Percentiles rank a stretch among this genome's conserved stretches.
phyloP scores from a whole-genome alignment of 2,888 invertebrate species.

The Margaritifera margaritifera region DNA sequence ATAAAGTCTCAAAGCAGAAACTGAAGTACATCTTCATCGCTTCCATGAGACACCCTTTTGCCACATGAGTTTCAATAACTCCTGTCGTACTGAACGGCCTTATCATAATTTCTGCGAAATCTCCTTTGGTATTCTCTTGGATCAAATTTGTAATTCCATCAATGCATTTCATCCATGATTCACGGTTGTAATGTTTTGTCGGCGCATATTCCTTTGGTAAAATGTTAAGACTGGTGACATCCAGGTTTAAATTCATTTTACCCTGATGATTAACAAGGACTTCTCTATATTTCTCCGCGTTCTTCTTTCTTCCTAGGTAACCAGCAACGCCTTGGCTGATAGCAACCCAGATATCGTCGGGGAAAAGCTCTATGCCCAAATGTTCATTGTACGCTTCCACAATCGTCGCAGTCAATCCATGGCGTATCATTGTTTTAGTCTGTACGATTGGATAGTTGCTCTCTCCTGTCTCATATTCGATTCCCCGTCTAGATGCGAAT shows the following conservation, averaged over 20 bases:
- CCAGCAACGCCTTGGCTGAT: background rate
- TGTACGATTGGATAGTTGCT: too few relatives aligned
- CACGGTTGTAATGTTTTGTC: too few relatives aligned
- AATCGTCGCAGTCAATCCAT: background rate
- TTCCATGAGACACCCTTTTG: background rate
- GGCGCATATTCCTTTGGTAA: too few relatives aligned
- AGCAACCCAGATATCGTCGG: conserved; percentile 1
- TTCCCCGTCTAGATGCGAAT: too few relatives aligned
- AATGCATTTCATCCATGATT: background rate
- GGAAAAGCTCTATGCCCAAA: background rate
- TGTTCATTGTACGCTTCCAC: conserved; percentile 1
- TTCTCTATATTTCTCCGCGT: background rate
- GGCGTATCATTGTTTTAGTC: too few relatives aligned
- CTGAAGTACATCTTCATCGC: background rate
- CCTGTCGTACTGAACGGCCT: background rate
- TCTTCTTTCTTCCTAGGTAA: background rate
- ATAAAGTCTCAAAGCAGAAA: background rate
- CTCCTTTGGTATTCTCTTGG: background rate
- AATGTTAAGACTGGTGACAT: too few relatives aligned
- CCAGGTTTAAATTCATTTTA: background rate
- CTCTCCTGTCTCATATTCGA: too few relatives aligned
- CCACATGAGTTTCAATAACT: background rate
- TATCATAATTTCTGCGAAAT: background rate
- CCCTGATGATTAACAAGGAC: background rate
- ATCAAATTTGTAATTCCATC: background rate